A percentile compares a stretch with the other conserved stretches of the same genome.
These are phyloP conservation scores for Agriopis marginaria DNA, from an alignment of 2,888 invertebrate species.

Conservation along the genomic window DNA sequence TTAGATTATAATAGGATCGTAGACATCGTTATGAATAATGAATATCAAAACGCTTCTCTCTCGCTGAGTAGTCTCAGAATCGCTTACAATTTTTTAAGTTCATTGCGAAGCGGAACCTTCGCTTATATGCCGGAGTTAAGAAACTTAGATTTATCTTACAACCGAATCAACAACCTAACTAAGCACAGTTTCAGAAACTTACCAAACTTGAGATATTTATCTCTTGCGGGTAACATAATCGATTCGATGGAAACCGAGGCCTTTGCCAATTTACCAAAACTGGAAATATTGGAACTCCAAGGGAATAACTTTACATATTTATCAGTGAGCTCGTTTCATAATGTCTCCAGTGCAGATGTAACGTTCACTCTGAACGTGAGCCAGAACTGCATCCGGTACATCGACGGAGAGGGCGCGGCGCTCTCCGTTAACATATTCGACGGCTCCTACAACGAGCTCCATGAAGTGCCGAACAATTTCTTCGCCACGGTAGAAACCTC, in stretches of 20 bases:
- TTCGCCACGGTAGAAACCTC: slow-evolving; percentile 88
- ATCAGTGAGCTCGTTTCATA: slow-evolving; percentile 89
- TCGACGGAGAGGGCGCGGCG: slow-evolving; percentile 76
- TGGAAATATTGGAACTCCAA: slow-evolving; percentile 93
- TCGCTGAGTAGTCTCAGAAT: slow-evolving; percentile 92
- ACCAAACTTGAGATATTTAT: slow-evolving; percentile 92
- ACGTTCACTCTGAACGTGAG: slow-evolving; percentile 92
- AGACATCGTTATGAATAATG: slow-evolving; percentile 89
- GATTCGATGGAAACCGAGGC: slow-evolving; percentile 90
- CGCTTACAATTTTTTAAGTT: slow-evolving; percentile 92
- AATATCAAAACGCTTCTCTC: slow-evolving; percentile 89
- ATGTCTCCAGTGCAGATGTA: slow-evolving; percentile 88
- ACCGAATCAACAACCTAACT: slow-evolving; percentile 90
- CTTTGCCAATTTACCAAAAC: slow-evolving; percentile 91
- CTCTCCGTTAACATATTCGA: slow-evolving; percentile 90
- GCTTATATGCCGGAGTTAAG: slow-evolving; percentile 90
- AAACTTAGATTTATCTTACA: slow-evolving; percentile 92
- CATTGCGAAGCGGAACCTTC: slow-evolving; percentile 90
- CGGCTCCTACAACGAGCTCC: slow-evolving; percentile 89
- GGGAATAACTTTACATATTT: slow-evolving; percentile 91
- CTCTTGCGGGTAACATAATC: slow-evolving; percentile 94
- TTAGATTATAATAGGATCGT: slow-evolving; percentile 94
- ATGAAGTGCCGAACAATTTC: slow-evolving; percentile 88
- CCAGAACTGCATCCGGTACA: slow-evolving; percentile 86
- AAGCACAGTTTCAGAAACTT: slow-evolving; percentile 92